These are phyloP conservation scores for Caenorhabditis macrosperma DNA, from an alignment of 2,888 invertebrate genomes.

Conservation along the genomic window DNA sequence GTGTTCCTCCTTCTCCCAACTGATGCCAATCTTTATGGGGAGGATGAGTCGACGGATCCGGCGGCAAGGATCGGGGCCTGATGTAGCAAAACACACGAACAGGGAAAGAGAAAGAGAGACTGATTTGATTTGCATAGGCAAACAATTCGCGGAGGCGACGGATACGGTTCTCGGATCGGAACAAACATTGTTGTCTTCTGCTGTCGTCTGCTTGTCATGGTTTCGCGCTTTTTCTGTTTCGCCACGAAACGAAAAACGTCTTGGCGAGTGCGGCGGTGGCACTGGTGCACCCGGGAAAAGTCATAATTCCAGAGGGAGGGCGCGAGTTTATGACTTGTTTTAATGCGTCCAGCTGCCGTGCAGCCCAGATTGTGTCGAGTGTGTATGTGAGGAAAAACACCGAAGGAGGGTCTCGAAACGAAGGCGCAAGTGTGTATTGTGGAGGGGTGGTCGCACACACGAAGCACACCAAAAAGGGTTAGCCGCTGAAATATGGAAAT, in stretches of 20 bases:
- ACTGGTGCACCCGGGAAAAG: neutral
- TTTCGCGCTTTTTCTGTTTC: slow-evolving; percentile 20
- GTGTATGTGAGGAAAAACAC: slow-evolving; percentile 6
- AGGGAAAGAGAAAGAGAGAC: too few species aligned
- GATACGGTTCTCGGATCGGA: slow-evolving; percentile 43
- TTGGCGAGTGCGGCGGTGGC: neutral
- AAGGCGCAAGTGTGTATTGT: slow-evolving; percentile 11
- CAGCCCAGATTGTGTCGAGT: neutral
- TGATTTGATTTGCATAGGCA: slow-evolving; percentile 59
- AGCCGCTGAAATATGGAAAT: slow-evolving; percentile 60
- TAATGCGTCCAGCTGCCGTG: slow-evolving; percentile 41
- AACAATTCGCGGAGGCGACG: slow-evolving; percentile 30
- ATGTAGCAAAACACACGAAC: slow-evolving; percentile 52
- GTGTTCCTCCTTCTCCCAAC: too few species aligned
- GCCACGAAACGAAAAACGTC: slow-evolving; percentile 2
- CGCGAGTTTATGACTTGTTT: slow-evolving; percentile 40
- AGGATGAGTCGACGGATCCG: slow-evolving; percentile 25
- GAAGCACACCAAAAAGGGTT: slow-evolving; percentile 53
- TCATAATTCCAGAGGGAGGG: slow-evolving; percentile 42
- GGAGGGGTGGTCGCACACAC: slow-evolving; percentile 18
- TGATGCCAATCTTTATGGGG: slow-evolving; percentile 56
- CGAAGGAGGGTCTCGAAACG: slow-evolving; percentile 22
- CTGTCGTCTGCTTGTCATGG: too few species aligned
- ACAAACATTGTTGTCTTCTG: slow-evolving; percentile 35
- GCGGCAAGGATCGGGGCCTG: slow-evolving; percentile 7